Evolutionary conservation across 1,140 invertebrate species (phyloP).

Genomic region (Helicoverpa armigera): DNA sequence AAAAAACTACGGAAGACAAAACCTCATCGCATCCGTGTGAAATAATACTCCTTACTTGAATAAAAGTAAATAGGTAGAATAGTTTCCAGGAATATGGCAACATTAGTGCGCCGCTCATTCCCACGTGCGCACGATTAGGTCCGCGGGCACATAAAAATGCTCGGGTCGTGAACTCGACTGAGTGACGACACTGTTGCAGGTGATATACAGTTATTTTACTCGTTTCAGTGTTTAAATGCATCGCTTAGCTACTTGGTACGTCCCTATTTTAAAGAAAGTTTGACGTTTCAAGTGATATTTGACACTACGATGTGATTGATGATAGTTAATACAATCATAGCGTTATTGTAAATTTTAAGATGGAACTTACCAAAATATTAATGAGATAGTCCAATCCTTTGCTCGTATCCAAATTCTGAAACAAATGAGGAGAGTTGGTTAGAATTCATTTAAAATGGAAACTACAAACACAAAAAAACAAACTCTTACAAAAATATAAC

Average conservation of each 20-base stretch:
- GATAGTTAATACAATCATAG: too few relatives aligned
- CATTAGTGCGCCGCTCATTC: constrained; percentile 37
- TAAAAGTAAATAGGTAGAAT: constrained; percentile 25
- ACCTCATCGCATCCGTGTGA: not conserved
- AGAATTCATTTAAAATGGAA: not conserved
- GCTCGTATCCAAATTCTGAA: not conserved
- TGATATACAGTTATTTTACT: constrained; percentile 17
- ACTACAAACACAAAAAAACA: too few relatives aligned
- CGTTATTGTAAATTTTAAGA: too few relatives aligned
- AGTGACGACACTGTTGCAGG: constrained; percentile 34
- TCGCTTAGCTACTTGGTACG: not conserved
- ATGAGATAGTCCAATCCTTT: too few relatives aligned
- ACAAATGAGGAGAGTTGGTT: constrained; percentile 9
- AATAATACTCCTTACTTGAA: constrained; percentile 28
- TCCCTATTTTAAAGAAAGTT: not conserved
- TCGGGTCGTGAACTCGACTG: constrained; percentile 58
- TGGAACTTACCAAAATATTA: not conserved
- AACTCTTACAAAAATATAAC: too few relatives aligned
- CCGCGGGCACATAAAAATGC: constrained; percentile 43
- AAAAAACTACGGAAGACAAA: constrained; percentile 10
- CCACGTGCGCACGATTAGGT: constrained; percentile 35
- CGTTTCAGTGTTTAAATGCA: constrained; percentile 26
- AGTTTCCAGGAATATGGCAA: constrained; percentile 46
- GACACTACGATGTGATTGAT: too few relatives aligned
- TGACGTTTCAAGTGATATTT: not conserved